Base-by-base conservation (phyloP, 2,113 vertebrate genomes). In the Cynoglossus semilaevis region DNA sequence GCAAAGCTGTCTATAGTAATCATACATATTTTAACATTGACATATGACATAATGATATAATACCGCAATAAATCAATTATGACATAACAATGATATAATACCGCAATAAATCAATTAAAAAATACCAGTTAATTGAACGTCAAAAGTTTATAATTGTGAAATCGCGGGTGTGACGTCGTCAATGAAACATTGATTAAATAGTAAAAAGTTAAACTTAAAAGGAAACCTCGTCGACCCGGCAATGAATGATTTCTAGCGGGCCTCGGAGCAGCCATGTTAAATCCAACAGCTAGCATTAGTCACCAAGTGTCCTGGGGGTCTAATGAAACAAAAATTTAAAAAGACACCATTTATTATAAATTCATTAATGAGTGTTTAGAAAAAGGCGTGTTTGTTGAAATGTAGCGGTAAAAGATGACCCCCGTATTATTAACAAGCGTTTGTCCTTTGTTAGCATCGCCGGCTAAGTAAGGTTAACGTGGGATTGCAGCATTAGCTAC, bases 371-470 rank as follows among this genome's bases (percentile, higher is more conserved):
- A 29, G 22, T 29, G 6, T 29, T 29, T 29, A 29, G 2, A 2
- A 29, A 4, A 0, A 0, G 15, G 4, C 15, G 2, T 13, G 10
- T 47, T 0, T 43, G 9, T 13, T 1, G 0, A 0, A 17, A 1
- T 1, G 0, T 2, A 9, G 41, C 58, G 42, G 83, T 74, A 84
- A 83, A 79, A 0, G 15, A 6, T 74, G 76, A 83, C 16, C 76
- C 22, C 29, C 9, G 18, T 16, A 35, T 15, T 47, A 16, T 41
- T 18, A 48, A 48, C 15, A 5, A 18, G 5, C 11, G 65, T 86
- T 87, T 87, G 87, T 81, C 87, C 87, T 88, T 88, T 87, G 87
- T 88, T 88, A 86, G 87, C 85, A 67, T 14, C 47, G 51, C 68
- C 54, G 53, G 85, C 85, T 87, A 88, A 87, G 85, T 87, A 88